A percentile compares a stretch with the other conserved stretches of the same genome.
These are phyloP conservation scores for Clupea harengus DNA, from an alignment of 2,113 vertebrate genomes.

Conservation along the genomic window DNA sequence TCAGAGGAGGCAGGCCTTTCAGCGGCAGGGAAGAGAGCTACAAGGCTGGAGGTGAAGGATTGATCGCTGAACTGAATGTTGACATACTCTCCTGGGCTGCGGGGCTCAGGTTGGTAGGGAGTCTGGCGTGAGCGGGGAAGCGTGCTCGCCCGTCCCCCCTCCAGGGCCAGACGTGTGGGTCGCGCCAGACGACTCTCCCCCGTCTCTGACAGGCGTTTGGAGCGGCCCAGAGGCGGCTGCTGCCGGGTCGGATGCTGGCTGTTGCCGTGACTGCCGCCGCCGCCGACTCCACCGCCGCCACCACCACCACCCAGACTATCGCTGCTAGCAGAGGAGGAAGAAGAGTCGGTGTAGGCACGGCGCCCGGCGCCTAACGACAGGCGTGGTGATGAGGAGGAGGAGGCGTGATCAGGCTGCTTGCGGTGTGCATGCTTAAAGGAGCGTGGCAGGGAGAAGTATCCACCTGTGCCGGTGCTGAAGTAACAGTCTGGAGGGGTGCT, in stretches of 20 bases:
- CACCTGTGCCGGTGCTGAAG: conserved; percentile 70
- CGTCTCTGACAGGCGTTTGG: conserved; percentile 66
- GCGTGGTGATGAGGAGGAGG: conserved; percentile 52
- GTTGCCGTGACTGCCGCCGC: conserved; percentile 52
- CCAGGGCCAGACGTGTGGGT: conserved; percentile 79
- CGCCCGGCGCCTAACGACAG: conserved; percentile 71
- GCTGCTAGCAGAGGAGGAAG: conserved; percentile 82
- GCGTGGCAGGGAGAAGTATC: conserved; percentile 83
- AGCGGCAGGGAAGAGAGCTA: conserved; percentile 42
- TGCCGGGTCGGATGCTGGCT: conserved; percentile 20
- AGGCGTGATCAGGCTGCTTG: conserved; percentile 62
- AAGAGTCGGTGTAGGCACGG: conserved; percentile 72
- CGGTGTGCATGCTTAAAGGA: conserved; percentile 80
- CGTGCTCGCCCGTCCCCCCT: conserved; percentile 81
- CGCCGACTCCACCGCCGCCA: background rate
- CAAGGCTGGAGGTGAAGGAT: conserved; percentile 59
- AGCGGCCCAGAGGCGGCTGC: conserved; percentile 41
- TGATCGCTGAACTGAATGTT: conserved; percentile 82
- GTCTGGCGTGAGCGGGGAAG: conserved; percentile 78
- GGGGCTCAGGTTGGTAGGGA: conserved; percentile 76
- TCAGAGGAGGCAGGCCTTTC: conserved; percentile 34
- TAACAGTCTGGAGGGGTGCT: conserved; percentile 83
- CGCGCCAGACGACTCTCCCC: conserved; percentile 71
- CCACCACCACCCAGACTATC: conserved; percentile 75
- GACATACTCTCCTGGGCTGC: conserved; percentile 85